phyloP scores from a whole-genome alignment of 64 coral and sea anemone genomes.

The Astreopora myriophthalma region DNA sequence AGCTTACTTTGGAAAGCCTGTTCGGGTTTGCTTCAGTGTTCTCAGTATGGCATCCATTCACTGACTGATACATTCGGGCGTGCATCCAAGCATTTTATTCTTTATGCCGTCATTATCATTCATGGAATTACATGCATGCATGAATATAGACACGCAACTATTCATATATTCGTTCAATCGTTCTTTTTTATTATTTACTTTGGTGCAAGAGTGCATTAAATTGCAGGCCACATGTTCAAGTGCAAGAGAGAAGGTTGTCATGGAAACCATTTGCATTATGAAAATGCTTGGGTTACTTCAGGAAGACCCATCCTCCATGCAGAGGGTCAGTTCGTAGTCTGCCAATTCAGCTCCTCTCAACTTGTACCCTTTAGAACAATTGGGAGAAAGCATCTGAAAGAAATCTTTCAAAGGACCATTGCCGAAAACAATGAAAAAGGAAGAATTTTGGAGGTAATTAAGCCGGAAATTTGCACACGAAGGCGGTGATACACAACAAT shows the following conservation, averaged over 20 bases:
- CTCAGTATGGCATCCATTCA: too few relatives aligned
- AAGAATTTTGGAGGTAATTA: background rate
- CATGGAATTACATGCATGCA: too few relatives aligned
- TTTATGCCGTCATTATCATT: too few relatives aligned
- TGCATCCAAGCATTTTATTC: too few relatives aligned
- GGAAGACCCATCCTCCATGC: conserved; percentile 6
- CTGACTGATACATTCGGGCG: too few relatives aligned
- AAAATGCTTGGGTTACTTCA: background rate
- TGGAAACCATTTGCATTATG: background rate
- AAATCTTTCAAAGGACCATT: background rate
- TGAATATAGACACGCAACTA: too few relatives aligned
- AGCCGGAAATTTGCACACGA: background rate
- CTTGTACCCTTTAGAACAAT: background rate
- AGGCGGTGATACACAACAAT: too few relatives aligned
- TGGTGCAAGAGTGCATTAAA: background rate
- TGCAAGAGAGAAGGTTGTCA: background rate
- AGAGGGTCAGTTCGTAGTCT: conserved; percentile 3
- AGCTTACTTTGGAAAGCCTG: too few relatives aligned
- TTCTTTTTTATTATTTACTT: too few relatives aligned
- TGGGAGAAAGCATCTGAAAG: background rate
- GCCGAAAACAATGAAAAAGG: background rate
- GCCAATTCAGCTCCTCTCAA: background rate
- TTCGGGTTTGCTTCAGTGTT: too few relatives aligned
- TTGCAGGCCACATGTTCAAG: background rate
- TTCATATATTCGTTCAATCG: background rate